Percentiles rank a stretch among this genome's conserved stretches.
Conservation (phyloP, 2,888 invertebrate species). For the Conomelus anceps region DNA sequence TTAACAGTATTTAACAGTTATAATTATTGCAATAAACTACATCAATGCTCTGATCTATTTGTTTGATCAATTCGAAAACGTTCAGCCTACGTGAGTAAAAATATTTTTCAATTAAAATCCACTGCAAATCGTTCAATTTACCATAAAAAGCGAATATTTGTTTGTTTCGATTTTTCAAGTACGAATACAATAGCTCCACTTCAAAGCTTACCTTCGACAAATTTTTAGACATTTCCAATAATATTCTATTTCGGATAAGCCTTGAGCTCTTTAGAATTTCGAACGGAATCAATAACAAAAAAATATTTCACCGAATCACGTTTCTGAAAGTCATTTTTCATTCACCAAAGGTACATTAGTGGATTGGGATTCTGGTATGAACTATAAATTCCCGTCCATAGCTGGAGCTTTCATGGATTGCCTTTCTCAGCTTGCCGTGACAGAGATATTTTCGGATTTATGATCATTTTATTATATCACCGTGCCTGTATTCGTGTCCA, state of each 20-base stretch:
- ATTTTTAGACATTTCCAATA: too few species aligned
- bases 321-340: neutral
- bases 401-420: neutral
- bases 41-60: too few species aligned
- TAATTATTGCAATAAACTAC: too few species aligned
- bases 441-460: neutral
- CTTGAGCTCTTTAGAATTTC: neutral
- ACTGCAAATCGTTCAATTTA: too few species aligned
- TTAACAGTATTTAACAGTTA: too few species aligned
- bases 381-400: neutral
- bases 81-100: too few species aligned
- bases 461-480: neutral
- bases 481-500: neutral
- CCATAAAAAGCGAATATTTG: too few species aligned
- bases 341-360: neutral
- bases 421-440: neutral
- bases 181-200: too few species aligned
- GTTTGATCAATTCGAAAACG: too few species aligned
- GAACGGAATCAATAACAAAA: neutral
- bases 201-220: too few species aligned
- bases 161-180: too few species aligned
- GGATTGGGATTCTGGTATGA: neutral
- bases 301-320: neutral
- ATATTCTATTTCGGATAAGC: neutral
- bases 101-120: too few species aligned